These are phyloP conservation scores for Cephalotes varians DNA, from an alignment of 2,888 invertebrate species.

Conservation along the genomic window DNA sequence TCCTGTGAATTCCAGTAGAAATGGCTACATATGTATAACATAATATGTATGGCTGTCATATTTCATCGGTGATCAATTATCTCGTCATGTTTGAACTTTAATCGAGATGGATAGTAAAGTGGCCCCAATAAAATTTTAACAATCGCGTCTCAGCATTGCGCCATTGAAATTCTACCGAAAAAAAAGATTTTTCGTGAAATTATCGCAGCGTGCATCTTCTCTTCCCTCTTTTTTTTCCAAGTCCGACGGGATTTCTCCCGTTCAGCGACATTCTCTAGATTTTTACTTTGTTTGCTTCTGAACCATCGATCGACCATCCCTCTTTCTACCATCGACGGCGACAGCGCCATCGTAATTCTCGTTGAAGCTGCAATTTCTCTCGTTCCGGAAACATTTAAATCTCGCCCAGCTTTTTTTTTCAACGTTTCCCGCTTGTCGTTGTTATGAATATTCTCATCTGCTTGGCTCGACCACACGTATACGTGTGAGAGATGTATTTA, in stretches of 20 bases:
- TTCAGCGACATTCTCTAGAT: constrained; percentile 31
- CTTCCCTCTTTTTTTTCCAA: neutral
- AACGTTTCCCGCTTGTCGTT: constrained; percentile 58
- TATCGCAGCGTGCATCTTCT: neutral
- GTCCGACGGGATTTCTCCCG: constrained; percentile 7
- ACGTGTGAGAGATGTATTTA: neutral
- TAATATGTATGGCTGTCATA: neutral
- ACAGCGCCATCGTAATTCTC: constrained; percentile 39
- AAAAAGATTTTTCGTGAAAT: constrained; percentile 45
- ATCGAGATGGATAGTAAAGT: constrained; percentile 22
- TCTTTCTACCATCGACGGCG: constrained; percentile 18
- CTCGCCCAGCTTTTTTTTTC: constrained; percentile 52
- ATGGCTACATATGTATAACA: neutral
- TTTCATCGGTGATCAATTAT: constrained; percentile 36
- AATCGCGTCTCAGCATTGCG: constrained; percentile 8
- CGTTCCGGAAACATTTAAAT: constrained; percentile 77
- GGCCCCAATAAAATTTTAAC: constrained; percentile 28
- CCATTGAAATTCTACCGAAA: constrained; percentile 11
- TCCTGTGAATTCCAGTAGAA: neutral
- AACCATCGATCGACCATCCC: constrained; percentile 36
- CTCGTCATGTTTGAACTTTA: constrained; percentile 14
- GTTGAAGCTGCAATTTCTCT: constrained; percentile 62
- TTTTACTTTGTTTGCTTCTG: constrained; percentile 53
- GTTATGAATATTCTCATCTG: constrained; percentile 73
- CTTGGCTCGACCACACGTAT: neutral